Evolutionary conservation across 2,797 vertebrate species (phyloP), one percentile per base, ranked within the genome.

Genomic region (Gobio occitaniae): DNA sequence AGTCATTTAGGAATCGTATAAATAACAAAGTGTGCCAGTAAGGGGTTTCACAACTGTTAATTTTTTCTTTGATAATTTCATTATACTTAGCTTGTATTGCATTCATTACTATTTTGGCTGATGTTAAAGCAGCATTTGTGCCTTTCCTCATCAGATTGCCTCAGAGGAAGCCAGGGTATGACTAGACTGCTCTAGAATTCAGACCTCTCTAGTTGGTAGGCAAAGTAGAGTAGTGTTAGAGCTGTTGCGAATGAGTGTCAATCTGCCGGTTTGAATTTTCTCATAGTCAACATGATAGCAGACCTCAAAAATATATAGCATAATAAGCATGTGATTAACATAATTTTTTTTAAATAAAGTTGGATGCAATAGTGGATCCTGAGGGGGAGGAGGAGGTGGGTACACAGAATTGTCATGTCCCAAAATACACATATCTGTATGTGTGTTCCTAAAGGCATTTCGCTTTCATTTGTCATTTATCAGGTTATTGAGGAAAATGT

Each of bases 131-230:
- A 83, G 1, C 52, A 32, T 86, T 86, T 89, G 47, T 89, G 38
- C 88, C 1, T 90, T 56, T 79, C 3, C 83, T 44, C 83, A 25
- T 90, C 84, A 95, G 95, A 82, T 84, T 88, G 94, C 93, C 29
- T 90, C 74, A 82, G 87, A 90, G 84, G 93, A 94, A 87, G 90
- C 87, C 0, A 17, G 13, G 93, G 94, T 94, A 94, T 84, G 93
- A 61, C 29, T 87, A 56, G 63, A 16, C 13, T 13, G 0, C 29
- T 16, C 25, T 32, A 32, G 76, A 44, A 38, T 66, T 41, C 2
- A 32, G 21, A 56, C 56, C 32, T 7, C n/a, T 38, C 36, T 77
- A 77, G 63, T 7, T 77, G 6, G 21, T 74, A n/a, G 59, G 36
- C 52, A 41, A 29, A 41, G 47, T 78, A 68, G 47, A 54, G 21